phyloP scores from a whole-genome alignment of 2,797 vertebrate species.

The Anas acuta region DNA sequence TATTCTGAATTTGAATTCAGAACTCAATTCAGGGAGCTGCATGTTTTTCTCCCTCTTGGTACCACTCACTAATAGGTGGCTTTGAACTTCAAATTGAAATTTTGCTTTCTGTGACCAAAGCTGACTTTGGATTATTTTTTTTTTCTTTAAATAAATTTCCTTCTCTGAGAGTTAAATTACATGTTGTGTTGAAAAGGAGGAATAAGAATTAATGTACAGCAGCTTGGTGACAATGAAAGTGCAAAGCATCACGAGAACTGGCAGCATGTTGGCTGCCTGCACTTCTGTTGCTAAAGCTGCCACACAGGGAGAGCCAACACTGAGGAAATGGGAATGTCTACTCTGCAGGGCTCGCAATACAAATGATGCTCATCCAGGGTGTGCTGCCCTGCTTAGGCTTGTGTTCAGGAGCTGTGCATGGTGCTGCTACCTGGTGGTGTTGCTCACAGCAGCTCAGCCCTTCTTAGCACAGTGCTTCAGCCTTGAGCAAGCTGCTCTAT shows the following conservation, averaged over 20 bases:
- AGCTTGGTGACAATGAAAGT: neutral
- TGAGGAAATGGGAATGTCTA: neutral
- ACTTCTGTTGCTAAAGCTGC: neutral
- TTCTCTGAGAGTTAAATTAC: conserved; percentile 5
- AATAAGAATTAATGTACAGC: conserved; percentile 21
- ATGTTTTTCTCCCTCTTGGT: conserved; percentile 5
- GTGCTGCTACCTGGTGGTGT: neutral
- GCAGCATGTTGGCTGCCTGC: neutral
- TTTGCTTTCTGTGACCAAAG: conserved; percentile 9
- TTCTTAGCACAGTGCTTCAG: neutral
- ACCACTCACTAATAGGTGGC: neutral
- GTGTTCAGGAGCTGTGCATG: neutral
- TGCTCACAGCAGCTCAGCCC: neutral
- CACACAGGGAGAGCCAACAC: neutral
- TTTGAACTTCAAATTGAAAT: conserved; percentile 45
- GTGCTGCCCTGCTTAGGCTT: accelerated
- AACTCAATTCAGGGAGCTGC: conserved; percentile 1
- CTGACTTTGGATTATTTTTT: conserved; percentile 3
- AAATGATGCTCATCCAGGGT: neutral
- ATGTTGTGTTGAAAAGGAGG: conserved; percentile 3
- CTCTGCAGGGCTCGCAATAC: neutral
- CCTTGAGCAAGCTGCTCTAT: neutral
- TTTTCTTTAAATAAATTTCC: neutral
- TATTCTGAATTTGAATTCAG: conserved; percentile 49
- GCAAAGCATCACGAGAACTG: neutral